Evolutionary conservation across 1,140 invertebrate species (phyloP).

Genomic region (Tachypleus tridentatus): DNA sequence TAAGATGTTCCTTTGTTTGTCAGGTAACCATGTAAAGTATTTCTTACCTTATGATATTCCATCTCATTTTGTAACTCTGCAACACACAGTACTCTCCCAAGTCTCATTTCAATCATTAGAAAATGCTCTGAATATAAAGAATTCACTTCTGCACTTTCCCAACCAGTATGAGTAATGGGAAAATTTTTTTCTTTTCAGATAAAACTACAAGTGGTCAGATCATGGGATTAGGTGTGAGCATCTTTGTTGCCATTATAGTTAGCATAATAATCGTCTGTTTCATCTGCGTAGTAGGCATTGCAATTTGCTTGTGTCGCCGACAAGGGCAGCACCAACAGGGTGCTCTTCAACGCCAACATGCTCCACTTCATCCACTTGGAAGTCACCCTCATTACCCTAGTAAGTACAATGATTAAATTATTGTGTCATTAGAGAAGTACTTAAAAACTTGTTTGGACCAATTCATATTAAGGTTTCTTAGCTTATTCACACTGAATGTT

Average conservation of each 20-base stretch:
- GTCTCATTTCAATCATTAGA: too few species aligned
- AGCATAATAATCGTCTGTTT: conserved; percentile 49
- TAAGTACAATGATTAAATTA: conserved; percentile 4
- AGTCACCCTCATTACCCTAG: conserved; percentile 18
- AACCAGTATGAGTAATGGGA: not conserved
- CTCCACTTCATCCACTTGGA: conserved; percentile 7
- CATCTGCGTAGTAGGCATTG: conserved; percentile 49
- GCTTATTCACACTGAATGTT: not conserved
- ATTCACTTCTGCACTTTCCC: not conserved
- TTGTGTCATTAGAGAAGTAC: too few species aligned
- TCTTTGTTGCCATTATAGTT: conserved; percentile 57
- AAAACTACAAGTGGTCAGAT: conserved; percentile 57
- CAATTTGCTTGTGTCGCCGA: conserved; percentile 59
- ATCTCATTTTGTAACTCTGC: too few species aligned
- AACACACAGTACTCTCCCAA: too few species aligned
- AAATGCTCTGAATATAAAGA: too few species aligned
- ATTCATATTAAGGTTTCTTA: conserved; percentile 6
- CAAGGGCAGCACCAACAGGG: not conserved
- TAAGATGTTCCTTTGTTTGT: too few species aligned
- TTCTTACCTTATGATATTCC: too few species aligned
- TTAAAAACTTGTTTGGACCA: too few species aligned
- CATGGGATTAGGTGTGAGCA: conserved; percentile 56
- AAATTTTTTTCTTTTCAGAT: conserved; percentile 34
- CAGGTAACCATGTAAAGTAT: too few species aligned
- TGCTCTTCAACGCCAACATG: not conserved